These are phyloP conservation scores for Whitmania pigra DNA, from an alignment of 1,140 invertebrate species.

Conservation along the genomic window DNA sequence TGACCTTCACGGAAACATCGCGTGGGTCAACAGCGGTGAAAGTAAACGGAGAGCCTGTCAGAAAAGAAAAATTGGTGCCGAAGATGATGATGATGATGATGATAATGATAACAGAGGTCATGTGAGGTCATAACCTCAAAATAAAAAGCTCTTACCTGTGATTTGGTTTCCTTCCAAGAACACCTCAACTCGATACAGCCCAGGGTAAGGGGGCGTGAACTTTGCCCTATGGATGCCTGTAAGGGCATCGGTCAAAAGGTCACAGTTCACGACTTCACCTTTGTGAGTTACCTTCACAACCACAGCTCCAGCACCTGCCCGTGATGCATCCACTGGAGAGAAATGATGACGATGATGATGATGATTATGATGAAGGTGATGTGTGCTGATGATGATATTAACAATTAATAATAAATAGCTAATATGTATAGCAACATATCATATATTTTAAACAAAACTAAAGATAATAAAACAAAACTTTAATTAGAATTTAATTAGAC, in stretches of 20 bases:
- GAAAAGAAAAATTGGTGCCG: too few species aligned
- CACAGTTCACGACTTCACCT: background rate
- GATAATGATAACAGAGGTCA: too few species aligned
- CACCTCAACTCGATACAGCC: background rate
- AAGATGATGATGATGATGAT: too few species aligned
- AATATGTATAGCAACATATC: background rate
- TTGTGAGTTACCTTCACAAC: slow-evolving; percentile 67
- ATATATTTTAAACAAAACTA: background rate
- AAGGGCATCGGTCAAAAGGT: background rate
- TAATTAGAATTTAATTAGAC: too few species aligned
- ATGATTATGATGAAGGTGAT: slow-evolving; percentile 9
- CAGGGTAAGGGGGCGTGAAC: background rate
- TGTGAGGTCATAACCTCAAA: background rate
- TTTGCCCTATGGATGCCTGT: background rate
- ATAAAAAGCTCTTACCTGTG: background rate
- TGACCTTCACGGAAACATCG: too few species aligned
- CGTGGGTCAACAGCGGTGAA: too few species aligned
- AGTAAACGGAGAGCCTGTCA: too few species aligned
- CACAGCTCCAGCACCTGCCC: slow-evolving; percentile 85
- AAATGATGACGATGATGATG: background rate
- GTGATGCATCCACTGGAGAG: slow-evolving; percentile 76
- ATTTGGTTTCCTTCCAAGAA: background rate
- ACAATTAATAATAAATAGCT: too few species aligned
- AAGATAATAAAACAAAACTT: background rate
- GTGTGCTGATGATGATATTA: background rate